Conservation (phyloP, 1,140 invertebrate species). For the Myzus persicae region DNA sequence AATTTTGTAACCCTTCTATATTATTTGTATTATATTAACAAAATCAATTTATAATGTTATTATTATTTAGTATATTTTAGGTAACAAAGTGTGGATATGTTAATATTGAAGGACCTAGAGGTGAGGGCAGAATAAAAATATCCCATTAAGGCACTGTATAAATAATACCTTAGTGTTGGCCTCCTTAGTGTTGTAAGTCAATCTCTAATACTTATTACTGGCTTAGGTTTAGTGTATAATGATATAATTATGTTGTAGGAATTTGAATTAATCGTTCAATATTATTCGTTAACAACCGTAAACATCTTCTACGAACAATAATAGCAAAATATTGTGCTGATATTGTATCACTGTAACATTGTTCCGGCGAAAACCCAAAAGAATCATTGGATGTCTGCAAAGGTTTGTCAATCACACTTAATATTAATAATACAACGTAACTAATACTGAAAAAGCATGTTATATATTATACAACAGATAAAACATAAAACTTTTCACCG, state of each 20-base stretch:
- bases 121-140: conserved; percentile 8
- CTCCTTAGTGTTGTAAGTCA: background rate
- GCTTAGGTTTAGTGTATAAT: background rate
- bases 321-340: background rate
- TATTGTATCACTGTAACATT: background rate
- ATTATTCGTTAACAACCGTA: background rate
- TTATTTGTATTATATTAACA: background rate
- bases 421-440: background rate
- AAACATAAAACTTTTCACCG: background rate
- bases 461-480: background rate
- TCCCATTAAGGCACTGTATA: conserved; percentile 43
- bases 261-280: background rate
- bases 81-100: conserved; percentile 52
- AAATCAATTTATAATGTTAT: conserved; percentile 9
- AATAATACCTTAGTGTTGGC: background rate
- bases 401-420: background rate
- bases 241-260: background rate
- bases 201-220: background rate
- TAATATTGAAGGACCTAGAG: conserved; percentile 47
- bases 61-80: conserved; percentile 18
- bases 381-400: background rate
- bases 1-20: conserved; percentile 24
- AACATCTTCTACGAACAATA: background rate
- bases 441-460: background rate
- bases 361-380: background rate